Base-by-base conservation (phyloP, 2,888 invertebrate genomes). In the Lydus trimaculatus region DNA sequence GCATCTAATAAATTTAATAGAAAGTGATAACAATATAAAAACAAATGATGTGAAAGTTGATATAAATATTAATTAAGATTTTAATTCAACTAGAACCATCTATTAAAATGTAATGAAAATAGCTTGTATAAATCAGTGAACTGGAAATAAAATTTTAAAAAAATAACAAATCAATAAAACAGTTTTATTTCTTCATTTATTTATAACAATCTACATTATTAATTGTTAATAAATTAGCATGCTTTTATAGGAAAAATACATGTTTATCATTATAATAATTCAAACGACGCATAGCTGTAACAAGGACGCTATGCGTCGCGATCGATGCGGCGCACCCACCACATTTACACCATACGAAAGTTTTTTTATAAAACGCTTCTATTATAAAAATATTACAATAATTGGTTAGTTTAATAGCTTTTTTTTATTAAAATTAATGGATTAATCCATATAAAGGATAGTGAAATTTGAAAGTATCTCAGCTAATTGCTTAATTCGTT, bases 221-320 rank as follows among this genome's bases (percentile, higher is more conserved):
- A 2, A 56, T 23, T 25, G 13, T n/a, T n/a, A n/a, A n/a, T n/a
- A n/a, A 56, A 56, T 25, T 56, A 56, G 17, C 1, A 13, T 15
- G 15, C 36, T 15, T 1, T 9, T 33, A 6, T 33, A 28, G 28
- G 28, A 28, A 28, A 28, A 4, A 28, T 28, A 28, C 28, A 11
- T 33, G 7, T 33, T 58, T 64, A 6, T 56, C 8, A 9, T 8
- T 61, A 61, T 61, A 62, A 58, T 62, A 59, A 43, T 61, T 64
- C 20, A 25, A 61, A 63, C 61, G 69, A 72, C 72, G 72, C 70
- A 70, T 67, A 60, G 62, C 69, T 74, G 72, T 72, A 58, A 69
- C 66, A 63, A 61, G 59, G 66, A 71, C 70, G 73, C 65, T 69
- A 60, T 43, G 66, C 64, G 69, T 69, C 69, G 69, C 61, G 61